A percentile compares a stretch with the other conserved stretches of the same genome.
Conservation (phyloP, 92 coral and sea anemone species). For the Parazoanthus swiftii region DNA sequence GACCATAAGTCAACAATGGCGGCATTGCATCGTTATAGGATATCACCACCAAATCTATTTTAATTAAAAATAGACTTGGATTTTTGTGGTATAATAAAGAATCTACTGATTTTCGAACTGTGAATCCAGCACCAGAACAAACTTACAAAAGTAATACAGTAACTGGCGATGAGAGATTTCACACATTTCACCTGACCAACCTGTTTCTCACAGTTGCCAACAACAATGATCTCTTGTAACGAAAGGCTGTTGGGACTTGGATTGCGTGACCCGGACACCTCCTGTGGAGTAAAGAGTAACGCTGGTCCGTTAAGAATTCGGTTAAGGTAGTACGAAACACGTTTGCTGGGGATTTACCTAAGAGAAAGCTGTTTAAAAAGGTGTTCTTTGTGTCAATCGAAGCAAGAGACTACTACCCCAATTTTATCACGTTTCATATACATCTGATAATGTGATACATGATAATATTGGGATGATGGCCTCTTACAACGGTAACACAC, state of each 20-base stretch:
- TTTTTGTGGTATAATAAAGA: not conserved
- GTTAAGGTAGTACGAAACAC: not conserved
- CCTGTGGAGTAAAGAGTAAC: conserved; percentile 29
- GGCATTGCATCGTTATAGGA: not conserved
- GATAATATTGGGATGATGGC: not conserved
- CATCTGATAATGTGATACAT: not conserved
- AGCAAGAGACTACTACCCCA: no score
- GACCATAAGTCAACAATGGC: no score
- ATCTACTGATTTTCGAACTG: no score
- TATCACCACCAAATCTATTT: not conserved
- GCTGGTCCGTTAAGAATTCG: not conserved
- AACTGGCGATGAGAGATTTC: no score
- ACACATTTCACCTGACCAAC: conserved; percentile 40
- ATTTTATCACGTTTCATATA: no score
- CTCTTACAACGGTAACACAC: not conserved
- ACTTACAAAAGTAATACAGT: not conserved
- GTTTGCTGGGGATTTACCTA: not conserved
- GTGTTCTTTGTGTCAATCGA: no score
- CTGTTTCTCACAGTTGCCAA: conserved; percentile 97
- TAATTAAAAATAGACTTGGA: not conserved
- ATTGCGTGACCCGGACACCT: conserved; percentile 35
- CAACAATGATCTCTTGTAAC: conserved; percentile 86
- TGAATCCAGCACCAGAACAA: not conserved
- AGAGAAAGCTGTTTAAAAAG: not conserved
- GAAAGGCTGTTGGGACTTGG: conserved; percentile 63